A percentile compares a stretch with the other conserved stretches of the same genome.
Evolutionary conservation across 2,113 vertebrate genomes (phyloP).

Genomic region (Lipotes vexillifer): DNA sequence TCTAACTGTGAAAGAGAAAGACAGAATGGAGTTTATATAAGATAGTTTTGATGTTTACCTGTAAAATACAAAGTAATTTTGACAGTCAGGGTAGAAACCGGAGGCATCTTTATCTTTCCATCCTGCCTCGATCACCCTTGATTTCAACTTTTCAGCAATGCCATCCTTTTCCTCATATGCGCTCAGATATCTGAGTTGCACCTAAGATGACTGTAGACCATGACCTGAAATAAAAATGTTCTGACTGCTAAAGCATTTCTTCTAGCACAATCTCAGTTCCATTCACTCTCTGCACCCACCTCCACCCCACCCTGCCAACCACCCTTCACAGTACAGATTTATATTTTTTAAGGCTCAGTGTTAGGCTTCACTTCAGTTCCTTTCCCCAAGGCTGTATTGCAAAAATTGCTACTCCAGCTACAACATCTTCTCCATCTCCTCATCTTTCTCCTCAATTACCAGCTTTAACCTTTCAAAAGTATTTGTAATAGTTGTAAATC

Average conservation of each 20-base stretch:
- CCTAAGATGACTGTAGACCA: rapidly evolving
- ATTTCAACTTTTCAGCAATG: not conserved
- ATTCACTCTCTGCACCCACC: not conserved
- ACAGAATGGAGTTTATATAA: not conserved
- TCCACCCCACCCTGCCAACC: rapidly evolving
- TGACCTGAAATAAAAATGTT: not conserved
- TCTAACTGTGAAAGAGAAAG: constrained; percentile 10
- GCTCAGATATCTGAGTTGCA: not conserved
- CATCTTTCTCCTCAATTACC: not conserved
- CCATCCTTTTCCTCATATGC: not conserved
- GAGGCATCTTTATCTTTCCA: not conserved
- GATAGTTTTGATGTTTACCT: not conserved
- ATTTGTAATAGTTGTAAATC: not conserved
- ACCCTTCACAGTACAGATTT: not conserved
- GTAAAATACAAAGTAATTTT: not conserved
- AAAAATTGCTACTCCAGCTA: not conserved
- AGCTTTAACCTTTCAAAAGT: not conserved
- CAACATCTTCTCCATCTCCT: not conserved
- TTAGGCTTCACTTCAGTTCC: not conserved
- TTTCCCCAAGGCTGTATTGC: not conserved
- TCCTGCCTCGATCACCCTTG: not conserved
- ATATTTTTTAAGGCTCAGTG: not conserved
- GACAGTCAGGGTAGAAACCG: not conserved
- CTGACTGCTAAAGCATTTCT: not conserved
- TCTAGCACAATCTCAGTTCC: not conserved